Percentiles rank a stretch among this genome's conserved stretches.
Evolutionary conservation across 2,113 vertebrate species (phyloP).

Genomic region (Rhabdomys dilectus): DNA sequence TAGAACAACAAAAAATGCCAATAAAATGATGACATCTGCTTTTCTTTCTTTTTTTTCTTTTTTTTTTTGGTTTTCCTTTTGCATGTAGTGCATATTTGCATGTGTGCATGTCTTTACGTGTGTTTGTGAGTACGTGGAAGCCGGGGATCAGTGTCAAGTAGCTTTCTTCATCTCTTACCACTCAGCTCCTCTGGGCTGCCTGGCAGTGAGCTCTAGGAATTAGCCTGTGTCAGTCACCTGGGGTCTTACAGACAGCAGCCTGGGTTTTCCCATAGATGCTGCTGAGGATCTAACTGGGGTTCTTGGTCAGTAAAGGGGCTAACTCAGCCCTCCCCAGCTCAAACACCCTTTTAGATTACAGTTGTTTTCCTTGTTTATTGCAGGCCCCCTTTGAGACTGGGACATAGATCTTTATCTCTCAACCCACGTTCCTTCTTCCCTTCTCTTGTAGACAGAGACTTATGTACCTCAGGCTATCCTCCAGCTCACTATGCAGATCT

Average conservation of each 20-base stretch:
- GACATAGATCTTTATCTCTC: not conserved
- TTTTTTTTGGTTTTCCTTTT: not conserved
- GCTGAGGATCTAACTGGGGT: too few species aligned
- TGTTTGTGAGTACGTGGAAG: not conserved
- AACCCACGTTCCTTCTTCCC: not conserved
- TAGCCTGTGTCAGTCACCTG: not conserved
- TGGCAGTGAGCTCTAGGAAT: not conserved
- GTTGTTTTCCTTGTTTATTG: slow-evolving; percentile 25
- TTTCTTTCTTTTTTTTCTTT: not conserved
- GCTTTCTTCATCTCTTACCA: not conserved
- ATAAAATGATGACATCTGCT: slow-evolving; percentile 1
- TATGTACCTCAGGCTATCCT: not conserved
- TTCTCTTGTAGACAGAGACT: not conserved
- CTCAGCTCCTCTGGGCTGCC: not conserved
- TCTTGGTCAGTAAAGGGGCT: too few species aligned
- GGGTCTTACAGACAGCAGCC: too few species aligned
- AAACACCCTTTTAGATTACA: not conserved
- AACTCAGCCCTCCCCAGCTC: too few species aligned
- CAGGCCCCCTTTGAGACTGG: not conserved
- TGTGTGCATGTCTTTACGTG: not conserved
- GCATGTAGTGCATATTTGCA: not conserved
- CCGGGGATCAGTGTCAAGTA: too few species aligned
- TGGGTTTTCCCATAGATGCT: not conserved
- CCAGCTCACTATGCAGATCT: not conserved
- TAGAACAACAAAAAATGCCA: not conserved